A percentile compares a stretch with the other conserved stretches of the same genome.
phyloP scores from a whole-genome alignment of 2,113 vertebrate species.

The Gymnobelideus leadbeateri region DNA sequence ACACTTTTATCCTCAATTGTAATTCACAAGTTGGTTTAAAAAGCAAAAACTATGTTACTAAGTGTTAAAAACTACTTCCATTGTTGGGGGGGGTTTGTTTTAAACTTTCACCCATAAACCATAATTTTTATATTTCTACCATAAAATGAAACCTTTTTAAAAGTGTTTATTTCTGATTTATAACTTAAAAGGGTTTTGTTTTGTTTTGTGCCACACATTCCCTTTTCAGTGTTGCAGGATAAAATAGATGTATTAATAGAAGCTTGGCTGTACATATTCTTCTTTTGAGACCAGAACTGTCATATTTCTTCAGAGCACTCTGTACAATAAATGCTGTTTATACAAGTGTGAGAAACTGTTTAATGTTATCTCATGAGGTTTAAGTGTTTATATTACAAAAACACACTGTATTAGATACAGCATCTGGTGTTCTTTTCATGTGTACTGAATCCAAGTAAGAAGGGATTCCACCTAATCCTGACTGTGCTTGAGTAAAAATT shows the following conservation, averaged over 20 bases:
- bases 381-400: slow-evolving; percentile 38
- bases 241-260: slow-evolving; percentile 82
- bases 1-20: slow-evolving; percentile 63
- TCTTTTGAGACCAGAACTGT: slow-evolving; percentile 54
- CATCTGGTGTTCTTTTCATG: slow-evolving; percentile 16
- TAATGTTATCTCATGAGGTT: slow-evolving; percentile 73
- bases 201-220: slow-evolving; percentile 87
- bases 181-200: slow-evolving; percentile 70
- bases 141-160: slow-evolving; percentile 83
- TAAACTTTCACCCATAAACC: slow-evolving; percentile 80
- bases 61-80: slow-evolving; percentile 81
- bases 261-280: slow-evolving; percentile 82
- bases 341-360: slow-evolving; percentile 76
- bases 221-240: slow-evolving; percentile 84
- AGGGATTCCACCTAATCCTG: neutral
- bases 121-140: slow-evolving; percentile 85
- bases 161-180: slow-evolving; percentile 80
- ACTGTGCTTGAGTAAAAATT: neutral
- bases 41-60: slow-evolving; percentile 75
- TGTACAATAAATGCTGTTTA: slow-evolving; percentile 85
- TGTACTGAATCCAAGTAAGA: neutral
- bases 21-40: slow-evolving; percentile 77
- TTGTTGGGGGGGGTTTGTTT: slow-evolving; percentile 80
- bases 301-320: slow-evolving; percentile 71
- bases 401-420: slow-evolving; percentile 60